These are phyloP conservation scores for Branchinecta lynchi DNA, from an alignment of 1,140 invertebrate species.

Conservation along the genomic window DNA sequence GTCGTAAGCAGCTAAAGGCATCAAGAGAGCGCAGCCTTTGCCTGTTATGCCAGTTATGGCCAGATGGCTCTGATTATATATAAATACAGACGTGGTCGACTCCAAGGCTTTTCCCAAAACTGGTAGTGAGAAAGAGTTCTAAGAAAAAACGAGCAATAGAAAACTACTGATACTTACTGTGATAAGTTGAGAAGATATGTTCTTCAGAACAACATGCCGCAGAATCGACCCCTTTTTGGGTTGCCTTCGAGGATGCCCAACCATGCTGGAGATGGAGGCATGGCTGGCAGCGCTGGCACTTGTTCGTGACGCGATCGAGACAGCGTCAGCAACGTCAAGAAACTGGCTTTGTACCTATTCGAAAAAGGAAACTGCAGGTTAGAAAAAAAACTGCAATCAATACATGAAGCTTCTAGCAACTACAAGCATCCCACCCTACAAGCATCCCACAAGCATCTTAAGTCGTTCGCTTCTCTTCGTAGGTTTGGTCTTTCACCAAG, in stretches of 20 bases:
- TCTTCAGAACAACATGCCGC: neutral
- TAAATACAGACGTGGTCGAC: no score
- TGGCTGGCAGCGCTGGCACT: neutral
- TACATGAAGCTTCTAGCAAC: no score
- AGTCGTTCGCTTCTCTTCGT: no score
- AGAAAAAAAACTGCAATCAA: no score
- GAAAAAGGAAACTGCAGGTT: no score
- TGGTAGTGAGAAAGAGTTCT: neutral
- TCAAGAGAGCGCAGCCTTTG: no score
- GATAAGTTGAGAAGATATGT: neutral
- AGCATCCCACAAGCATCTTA: no score
- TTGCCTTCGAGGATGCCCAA: neutral
- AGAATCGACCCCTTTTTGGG: neutral
- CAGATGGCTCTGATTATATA: no score
- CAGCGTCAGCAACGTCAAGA: neutral
- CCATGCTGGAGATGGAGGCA: neutral
- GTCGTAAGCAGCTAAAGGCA: no score
- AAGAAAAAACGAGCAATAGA: neutral
- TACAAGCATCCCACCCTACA: no score
- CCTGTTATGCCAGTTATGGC: no score
- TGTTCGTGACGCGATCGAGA: slow-evolving; percentile 7
- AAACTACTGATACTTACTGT: neutral
- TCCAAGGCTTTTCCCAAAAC: neutral
- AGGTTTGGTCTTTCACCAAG: no score
- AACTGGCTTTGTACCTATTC: neutral